A percentile compares a stretch with the other conserved stretches of the same genome.
These are phyloP conservation scores for Galemys pyrenaicus DNA, from an alignment of 2,113 vertebrate species.

Conservation along the genomic window DNA sequence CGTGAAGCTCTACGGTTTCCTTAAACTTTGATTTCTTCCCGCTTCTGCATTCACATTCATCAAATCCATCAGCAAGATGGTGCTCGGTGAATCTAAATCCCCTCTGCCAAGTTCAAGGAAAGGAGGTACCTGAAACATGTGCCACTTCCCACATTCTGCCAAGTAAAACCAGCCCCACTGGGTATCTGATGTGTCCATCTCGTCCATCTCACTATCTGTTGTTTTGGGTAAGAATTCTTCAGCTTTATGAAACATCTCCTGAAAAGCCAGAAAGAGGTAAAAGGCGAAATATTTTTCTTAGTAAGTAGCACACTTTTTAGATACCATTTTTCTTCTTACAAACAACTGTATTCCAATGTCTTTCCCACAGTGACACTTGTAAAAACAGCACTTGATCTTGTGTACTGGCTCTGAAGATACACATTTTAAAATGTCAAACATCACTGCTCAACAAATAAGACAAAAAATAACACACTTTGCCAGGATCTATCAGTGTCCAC, in stretches of 20 bases:
- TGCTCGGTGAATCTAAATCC: not conserved
- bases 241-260: slow-evolving; percentile 84
- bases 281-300: slow-evolving; percentile 9
- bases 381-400: not conserved
- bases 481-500: no score
- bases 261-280: slow-evolving; percentile 60
- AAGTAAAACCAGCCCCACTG: slow-evolving; percentile 98
- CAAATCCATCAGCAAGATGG: not conserved
- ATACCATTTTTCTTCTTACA: slow-evolving; percentile 39
- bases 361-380: not conserved
- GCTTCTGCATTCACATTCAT: not conserved
- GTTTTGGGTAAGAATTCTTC: slow-evolving; percentile 79
- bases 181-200: slow-evolving; percentile 96
- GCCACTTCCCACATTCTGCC: slow-evolving; percentile 98
- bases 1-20: not conserved
- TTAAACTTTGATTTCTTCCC: not conserved
- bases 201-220: slow-evolving; percentile 85
- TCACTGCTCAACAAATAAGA: not conserved
- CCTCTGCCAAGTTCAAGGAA: not conserved
- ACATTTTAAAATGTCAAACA: not conserved
- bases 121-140: slow-evolving; percentile 95
- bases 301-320: not conserved
- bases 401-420: not conserved
- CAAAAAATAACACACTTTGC: not conserved
- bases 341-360: not conserved